Evolutionary conservation across 2,888 invertebrate genomes (phyloP).

Genomic region (Pristionchus maxplancki): DNA sequence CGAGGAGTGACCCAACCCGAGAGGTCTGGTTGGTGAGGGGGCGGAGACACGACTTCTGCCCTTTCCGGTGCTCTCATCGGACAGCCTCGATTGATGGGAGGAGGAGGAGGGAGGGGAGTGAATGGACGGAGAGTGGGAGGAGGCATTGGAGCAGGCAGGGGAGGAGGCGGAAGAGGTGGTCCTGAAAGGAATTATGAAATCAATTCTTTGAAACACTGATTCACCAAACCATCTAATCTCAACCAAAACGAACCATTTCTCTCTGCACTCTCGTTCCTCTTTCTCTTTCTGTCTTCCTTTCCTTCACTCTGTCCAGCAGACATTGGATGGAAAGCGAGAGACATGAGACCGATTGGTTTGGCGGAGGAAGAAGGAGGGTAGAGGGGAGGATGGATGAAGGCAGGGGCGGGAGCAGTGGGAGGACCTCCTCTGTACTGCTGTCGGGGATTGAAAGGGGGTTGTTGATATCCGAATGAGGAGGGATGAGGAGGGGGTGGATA

Average conservation of each 20-base stretch:
- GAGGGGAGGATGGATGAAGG: neutral
- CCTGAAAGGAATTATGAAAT: neutral
- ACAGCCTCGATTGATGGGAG: neutral
- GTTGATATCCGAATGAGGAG: neutral
- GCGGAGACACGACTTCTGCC: neutral
- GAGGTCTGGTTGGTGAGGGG: neutral
- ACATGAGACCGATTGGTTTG: neutral
- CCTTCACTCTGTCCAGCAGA: neutral
- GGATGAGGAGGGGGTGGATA: neutral
- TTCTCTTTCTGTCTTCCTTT: neutral
- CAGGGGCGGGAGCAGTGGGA: neutral
- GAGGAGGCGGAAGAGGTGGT: neutral
- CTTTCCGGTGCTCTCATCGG: neutral
- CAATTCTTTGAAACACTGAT: neutral
- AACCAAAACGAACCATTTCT: neutral
- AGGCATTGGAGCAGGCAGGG: neutral
- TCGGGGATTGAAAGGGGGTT: neutral
- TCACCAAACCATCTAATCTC: no score
- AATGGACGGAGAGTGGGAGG: neutral
- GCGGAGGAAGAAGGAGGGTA: neutral
- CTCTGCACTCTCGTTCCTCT: neutral
- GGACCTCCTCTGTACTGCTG: neutral
- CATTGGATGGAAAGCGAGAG: neutral
- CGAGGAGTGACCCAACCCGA: neutral
- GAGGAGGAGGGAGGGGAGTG: conserved; percentile 18